Conservation (phyloP, 2,888 invertebrate genomes). For the Drosophila prolongata region DNA sequence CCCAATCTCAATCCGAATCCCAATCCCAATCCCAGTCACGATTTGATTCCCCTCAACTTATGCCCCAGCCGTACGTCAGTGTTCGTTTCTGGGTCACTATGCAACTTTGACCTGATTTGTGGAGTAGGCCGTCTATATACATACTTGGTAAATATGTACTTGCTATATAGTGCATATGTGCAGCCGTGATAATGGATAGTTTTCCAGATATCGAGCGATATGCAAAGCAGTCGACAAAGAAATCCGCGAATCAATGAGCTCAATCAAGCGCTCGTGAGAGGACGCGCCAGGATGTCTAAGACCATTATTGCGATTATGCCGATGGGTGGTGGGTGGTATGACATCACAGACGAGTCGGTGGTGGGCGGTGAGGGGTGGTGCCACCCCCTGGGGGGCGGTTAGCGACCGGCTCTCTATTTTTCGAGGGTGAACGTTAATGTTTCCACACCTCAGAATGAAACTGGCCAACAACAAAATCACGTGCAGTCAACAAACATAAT, state of each 20-base stretch:
- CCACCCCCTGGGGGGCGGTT: slow-evolving; percentile 31
- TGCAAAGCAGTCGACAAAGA: slow-evolving; percentile 16
- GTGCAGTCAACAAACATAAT: slow-evolving; percentile 39
- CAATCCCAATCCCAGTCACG: slow-evolving; percentile 22
- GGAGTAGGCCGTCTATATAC: slow-evolving; percentile 20
- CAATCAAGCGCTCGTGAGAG: slow-evolving; percentile 11
- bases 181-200: neutral
- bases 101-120: slow-evolving; percentile 73
- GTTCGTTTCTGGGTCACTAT: slow-evolving; percentile 67
- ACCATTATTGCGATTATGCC: slow-evolving; percentile 60
- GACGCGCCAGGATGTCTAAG: slow-evolving; percentile 67
- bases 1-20: neutral
- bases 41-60: slow-evolving; percentile 53
- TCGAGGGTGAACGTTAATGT: slow-evolving; percentile 26
- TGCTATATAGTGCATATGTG: neutral
- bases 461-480: slow-evolving; percentile 61
- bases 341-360: slow-evolving; percentile 61
- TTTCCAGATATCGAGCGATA: slow-evolving; percentile 7
- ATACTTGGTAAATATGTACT: neutral
- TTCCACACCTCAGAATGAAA: slow-evolving; percentile 32
- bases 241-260: slow-evolving; percentile 18
- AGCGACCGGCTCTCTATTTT: slow-evolving; percentile 39
- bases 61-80: slow-evolving; percentile 57
- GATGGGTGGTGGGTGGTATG: slow-evolving; percentile 52
- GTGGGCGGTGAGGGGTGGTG: neutral